These are phyloP conservation scores for Ammodytes marinus DNA, from an alignment of 2,113 vertebrate species.

Conservation along the genomic window DNA sequence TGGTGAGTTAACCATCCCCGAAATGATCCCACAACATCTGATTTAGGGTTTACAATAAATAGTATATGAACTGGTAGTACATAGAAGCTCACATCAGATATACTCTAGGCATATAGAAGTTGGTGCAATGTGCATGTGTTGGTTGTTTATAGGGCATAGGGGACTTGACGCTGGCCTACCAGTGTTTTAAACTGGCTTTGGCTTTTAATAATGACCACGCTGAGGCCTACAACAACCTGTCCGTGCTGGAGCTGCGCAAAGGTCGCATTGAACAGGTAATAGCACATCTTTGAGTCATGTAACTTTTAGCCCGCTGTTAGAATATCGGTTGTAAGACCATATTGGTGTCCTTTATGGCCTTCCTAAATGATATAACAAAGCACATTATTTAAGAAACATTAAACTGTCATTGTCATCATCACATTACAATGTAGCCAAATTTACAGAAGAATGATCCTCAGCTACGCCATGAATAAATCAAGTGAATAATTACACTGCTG, in stretches of 20 bases:
- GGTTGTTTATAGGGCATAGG: slow-evolving; percentile 89
- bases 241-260: slow-evolving; percentile 93
- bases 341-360: background rate
- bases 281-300: background rate
- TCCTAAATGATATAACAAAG: slow-evolving; percentile 4
- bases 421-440: background rate
- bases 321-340: slow-evolving; percentile 14
- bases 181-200: slow-evolving; percentile 94
- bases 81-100: background rate
- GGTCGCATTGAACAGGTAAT: slow-evolving; percentile 93
- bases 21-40: slow-evolving; percentile 5
- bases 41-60: slow-evolving; percentile 1
- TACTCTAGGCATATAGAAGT: background rate
- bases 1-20: slow-evolving; percentile 85
- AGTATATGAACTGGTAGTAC: background rate
- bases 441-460: background rate
- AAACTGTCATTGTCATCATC: background rate
- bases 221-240: slow-evolving; percentile 97
- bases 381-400: background rate
- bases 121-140: slow-evolving; percentile 16
- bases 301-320: background rate
- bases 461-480: background rate
- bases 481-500: background rate
- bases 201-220: slow-evolving; percentile 93
- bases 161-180: slow-evolving; percentile 91